Evolutionary conservation across 1,140 invertebrate genomes (phyloP).

Genomic region (Agrypnia vestita): DNA sequence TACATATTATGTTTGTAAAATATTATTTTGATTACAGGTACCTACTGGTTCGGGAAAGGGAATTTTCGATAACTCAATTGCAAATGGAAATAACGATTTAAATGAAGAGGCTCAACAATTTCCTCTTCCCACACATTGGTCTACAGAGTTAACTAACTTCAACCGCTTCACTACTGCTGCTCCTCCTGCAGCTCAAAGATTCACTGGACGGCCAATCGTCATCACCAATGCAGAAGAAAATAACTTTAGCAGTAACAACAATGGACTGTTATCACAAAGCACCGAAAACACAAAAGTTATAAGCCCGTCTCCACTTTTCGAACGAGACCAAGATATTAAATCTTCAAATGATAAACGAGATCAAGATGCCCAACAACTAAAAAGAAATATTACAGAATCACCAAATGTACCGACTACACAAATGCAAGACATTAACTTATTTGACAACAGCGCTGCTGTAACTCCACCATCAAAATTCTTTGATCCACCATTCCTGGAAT

Average conservation of each 20-base stretch:
- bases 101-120: constrained; percentile 47
- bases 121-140: constrained; percentile 55
- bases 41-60: constrained; percentile 13
- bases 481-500: constrained; percentile 32
- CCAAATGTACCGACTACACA: not conserved
- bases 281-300: constrained; percentile 32
- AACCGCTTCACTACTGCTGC: constrained; percentile 51
- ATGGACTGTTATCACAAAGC: constrained; percentile 27
- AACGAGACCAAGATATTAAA: constrained; percentile 4
- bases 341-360: not conserved
- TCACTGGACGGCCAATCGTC: constrained; percentile 54
- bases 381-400: not conserved
- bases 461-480: constrained; percentile 54
- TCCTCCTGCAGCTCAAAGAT: constrained; percentile 31
- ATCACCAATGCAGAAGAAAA: constrained; percentile 7
- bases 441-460: constrained; percentile 3
- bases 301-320: not conserved
- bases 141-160: constrained; percentile 48
- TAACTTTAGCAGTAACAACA: constrained; percentile 6
- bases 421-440: not conserved
- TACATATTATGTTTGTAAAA: too few species aligned
- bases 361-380: not conserved
- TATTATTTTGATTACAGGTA: not conserved
- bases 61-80: constrained; percentile 47
- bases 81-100: constrained; percentile 57